Conservation (phyloP, 2,113 vertebrate genomes). For the Trinectes maculatus region DNA sequence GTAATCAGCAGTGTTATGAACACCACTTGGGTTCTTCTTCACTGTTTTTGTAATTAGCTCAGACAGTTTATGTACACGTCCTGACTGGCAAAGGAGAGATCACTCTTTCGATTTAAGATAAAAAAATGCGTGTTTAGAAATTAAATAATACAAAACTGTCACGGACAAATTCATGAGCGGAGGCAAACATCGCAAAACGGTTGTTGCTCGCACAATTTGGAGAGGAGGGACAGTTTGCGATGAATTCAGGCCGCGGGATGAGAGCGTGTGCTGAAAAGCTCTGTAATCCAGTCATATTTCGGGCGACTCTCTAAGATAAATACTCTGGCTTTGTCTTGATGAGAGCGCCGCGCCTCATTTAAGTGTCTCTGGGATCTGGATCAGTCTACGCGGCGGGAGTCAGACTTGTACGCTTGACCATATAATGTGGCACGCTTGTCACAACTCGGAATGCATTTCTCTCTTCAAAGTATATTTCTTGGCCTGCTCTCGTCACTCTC, state of each 20-base stretch:
- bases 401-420: slow-evolving; percentile 74
- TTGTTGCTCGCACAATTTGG: slow-evolving; percentile 25
- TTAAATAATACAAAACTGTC: slow-evolving; percentile 1
- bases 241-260: slow-evolving; percentile 65
- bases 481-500: slow-evolving; percentile 74
- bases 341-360: slow-evolving; percentile 60
- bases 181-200: slow-evolving; percentile 19
- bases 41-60: slow-evolving; percentile 31
- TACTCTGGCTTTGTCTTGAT: slow-evolving; percentile 72
- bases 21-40: slow-evolving; percentile 10
- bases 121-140: slow-evolving; percentile 14
- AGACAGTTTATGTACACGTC: slow-evolving; percentile 23
- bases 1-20: slow-evolving; percentile 22
- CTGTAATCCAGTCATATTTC: slow-evolving; percentile 75
- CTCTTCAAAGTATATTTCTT: slow-evolving; percentile 81
- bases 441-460: slow-evolving; percentile 71
- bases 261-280: slow-evolving; percentile 62
- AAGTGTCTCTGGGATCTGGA: slow-evolving; percentile 73
- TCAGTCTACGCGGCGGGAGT: slow-evolving; percentile 65
- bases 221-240: slow-evolving; percentile 33
- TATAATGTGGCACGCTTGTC: slow-evolving; percentile 76
- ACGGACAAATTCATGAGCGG: slow-evolving; percentile 1
- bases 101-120: slow-evolving; percentile 26
- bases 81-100: slow-evolving; percentile 6
- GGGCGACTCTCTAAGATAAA: slow-evolving; percentile 76